Evolutionary conservation across 2,888 invertebrate species (phyloP), one percentile per base, ranked within the genome.

Genomic region (Rhamnusium bicolor): DNA sequence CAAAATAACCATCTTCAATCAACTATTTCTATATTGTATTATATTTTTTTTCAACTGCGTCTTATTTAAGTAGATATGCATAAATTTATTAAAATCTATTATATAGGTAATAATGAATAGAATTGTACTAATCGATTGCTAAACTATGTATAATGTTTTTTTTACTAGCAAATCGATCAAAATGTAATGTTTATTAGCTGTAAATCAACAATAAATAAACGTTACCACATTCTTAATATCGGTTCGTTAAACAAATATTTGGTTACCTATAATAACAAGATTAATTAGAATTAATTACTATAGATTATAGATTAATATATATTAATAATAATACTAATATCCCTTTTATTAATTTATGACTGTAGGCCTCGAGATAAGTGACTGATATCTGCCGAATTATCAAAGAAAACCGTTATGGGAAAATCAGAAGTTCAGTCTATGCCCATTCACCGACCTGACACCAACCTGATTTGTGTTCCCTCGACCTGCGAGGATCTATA

Each of bases 401-500:
- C 53, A 18, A 27, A 49, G 7, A 19, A 24, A 51, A 56, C 40
- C 56, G 76, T 21, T 32, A 84, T 84, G 84, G 84, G 83, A 68
- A 84, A 84, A 76, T 84, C 81, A 47, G 84, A 84, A 72, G 77
- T 84, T 27, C 83, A 82, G 75, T 82, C 81, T 47, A 80, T 84
- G 76, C 83, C 83, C 1, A 76, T 83, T 58, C 80, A 80, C 66
- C 79, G 79, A 49, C 78, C 78, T 47, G 82, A 81, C 46, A 77
- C 79, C 47, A 78, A 73, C 56, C 63, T 74, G 21, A 76, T 80
- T 51, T 79, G 77, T 46, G 75, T 74, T 16, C 78, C 79, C n/a
- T 69, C 80, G 54, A 77, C 77, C 47, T 79, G 79, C 67, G 80
- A 80, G 67, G 73, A 65, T 1, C 10, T 68, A 12, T 66, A 66